phyloP scores from a whole-genome alignment of 2,888 invertebrate genomes.

The Melinopterus prodromus region DNA sequence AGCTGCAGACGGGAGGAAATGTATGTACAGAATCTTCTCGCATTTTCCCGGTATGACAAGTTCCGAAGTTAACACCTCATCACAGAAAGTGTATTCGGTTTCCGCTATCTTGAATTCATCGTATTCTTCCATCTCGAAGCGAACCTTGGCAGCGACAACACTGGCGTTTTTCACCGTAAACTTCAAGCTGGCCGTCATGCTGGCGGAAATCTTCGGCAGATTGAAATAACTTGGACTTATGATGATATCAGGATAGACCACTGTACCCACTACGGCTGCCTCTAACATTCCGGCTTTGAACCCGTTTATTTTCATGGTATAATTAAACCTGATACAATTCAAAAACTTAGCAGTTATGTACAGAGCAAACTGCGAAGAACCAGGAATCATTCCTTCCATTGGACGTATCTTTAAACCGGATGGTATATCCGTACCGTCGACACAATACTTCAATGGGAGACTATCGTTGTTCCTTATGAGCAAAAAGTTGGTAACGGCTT shows the following conservation, averaged over 20 bases:
- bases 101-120: conserved; percentile 25
- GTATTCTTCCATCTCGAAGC: conserved; percentile 27
- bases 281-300: conserved; percentile 12
- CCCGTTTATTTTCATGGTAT: neutral
- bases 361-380: neutral
- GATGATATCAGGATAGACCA: conserved; percentile 29
- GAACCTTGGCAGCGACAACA: neutral
- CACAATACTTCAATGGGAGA: neutral
- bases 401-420: neutral
- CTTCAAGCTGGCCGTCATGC: neutral
- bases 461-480: conserved; percentile 11
- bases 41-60: neutral
- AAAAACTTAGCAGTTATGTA: conserved; percentile 1
- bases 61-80: neutral
- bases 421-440: neutral
- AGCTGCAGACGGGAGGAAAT: neutral
- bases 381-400: neutral
- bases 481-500: conserved; percentile 4
- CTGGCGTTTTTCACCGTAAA: conserved; percentile 26
- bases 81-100: neutral
- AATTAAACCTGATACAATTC: conserved; percentile 5
- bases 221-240: conserved; percentile 17
- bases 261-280: conserved; percentile 14
- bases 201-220: conserved; percentile 28
- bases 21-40: neutral